Percentiles rank a stretch among this genome's conserved stretches.
Evolutionary conservation across 2,888 invertebrate species (phyloP).

Genomic region (Mythimna vitellina): DNA sequence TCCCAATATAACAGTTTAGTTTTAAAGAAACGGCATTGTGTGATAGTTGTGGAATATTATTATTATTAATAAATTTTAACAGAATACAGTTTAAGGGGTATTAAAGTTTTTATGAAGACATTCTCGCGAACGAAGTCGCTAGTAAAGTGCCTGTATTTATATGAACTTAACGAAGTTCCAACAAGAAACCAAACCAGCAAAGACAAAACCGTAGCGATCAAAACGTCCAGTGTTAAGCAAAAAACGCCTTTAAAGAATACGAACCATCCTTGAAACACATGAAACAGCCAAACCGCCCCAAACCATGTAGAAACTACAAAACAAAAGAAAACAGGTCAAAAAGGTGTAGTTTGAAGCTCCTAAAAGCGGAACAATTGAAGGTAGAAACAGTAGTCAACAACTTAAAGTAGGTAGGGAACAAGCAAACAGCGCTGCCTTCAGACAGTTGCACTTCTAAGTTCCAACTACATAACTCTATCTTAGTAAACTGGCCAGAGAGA

Average conservation of each 20-base stretch:
- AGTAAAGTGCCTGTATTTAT: too few relatives aligned
- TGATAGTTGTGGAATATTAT: too few relatives aligned
- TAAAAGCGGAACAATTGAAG: slow-evolving; percentile 54
- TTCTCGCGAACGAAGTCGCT: too few relatives aligned
- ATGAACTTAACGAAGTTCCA: too few relatives aligned
- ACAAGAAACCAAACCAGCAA: background rate
- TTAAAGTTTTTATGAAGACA: too few relatives aligned
- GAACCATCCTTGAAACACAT: slow-evolving; percentile 4
- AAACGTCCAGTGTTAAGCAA: slow-evolving; percentile 10
- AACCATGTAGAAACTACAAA: slow-evolving; percentile 34
- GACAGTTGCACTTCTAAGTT: slow-evolving; percentile 46
- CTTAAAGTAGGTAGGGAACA: slow-evolving; percentile 37
- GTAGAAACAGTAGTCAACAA: slow-evolving; percentile 40
- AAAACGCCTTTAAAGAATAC: slow-evolving; percentile 1
- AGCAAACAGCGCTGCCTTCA: slow-evolving; percentile 42
- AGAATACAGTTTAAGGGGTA: too few relatives aligned
- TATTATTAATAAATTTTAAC: too few relatives aligned
- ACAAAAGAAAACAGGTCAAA: slow-evolving; percentile 52
- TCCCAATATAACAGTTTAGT: too few relatives aligned
- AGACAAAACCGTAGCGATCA: background rate
- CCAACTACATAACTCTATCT: slow-evolving; percentile 50
- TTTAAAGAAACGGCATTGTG: too few relatives aligned
- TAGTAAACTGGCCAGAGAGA: slow-evolving; percentile 32
- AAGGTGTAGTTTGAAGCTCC: slow-evolving; percentile 36
- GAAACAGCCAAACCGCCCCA: slow-evolving; percentile 39